phyloP scores from a whole-genome alignment of 2,797 vertebrate genomes.

The Diglossa cyanea region DNA sequence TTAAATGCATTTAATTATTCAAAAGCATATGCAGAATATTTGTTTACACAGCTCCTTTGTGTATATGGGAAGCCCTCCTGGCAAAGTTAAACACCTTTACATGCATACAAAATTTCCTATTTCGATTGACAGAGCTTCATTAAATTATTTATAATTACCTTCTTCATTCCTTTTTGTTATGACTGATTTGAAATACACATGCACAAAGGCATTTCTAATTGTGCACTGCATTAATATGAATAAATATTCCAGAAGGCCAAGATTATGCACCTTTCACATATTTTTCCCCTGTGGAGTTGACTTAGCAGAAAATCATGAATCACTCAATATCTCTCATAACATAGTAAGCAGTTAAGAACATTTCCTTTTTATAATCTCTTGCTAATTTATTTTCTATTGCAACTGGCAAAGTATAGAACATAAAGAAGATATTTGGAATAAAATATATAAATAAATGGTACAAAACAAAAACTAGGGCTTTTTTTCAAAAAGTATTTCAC shows the following conservation, averaged over 20 bases:
- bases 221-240: conserved; percentile 3
- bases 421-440: neutral
- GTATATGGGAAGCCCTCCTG: conserved; percentile 29
- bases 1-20: conserved; percentile 65
- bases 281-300: conserved; percentile 38
- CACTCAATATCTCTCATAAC: conserved; percentile 4
- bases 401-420: neutral
- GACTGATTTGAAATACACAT: conserved; percentile 24
- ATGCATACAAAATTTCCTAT: conserved; percentile 41
- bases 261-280: conserved; percentile 34
- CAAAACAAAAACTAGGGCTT: neutral
- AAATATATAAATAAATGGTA: neutral
- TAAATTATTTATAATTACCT: conserved; percentile 69
- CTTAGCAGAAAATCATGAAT: conserved; percentile 15
- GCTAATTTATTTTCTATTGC: neutral
- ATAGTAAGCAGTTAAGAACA: neutral
- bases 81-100: conserved; percentile 50
- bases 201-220: conserved; percentile 17
- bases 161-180: conserved; percentile 42
- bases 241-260: conserved; percentile 39
- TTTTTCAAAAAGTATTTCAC: neutral
- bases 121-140: conserved; percentile 41
- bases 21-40: conserved; percentile 51
- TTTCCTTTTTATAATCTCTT: neutral
- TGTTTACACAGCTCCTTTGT: conserved; percentile 59